Evolutionary conservation across 2,888 invertebrate genomes (phyloP).

Genomic region (Dryococelus australis): DNA sequence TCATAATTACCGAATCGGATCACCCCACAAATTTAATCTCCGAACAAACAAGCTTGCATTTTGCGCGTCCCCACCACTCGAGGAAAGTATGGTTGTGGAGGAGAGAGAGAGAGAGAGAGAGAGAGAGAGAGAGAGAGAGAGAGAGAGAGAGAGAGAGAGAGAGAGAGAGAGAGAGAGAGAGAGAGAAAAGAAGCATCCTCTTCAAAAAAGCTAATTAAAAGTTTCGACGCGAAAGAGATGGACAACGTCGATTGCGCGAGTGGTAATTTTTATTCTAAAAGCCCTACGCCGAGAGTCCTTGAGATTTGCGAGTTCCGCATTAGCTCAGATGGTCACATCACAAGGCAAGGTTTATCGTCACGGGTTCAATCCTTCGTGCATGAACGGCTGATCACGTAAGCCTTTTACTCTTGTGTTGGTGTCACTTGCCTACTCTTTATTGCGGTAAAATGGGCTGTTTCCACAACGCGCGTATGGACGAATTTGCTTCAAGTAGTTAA

Average conservation of each 20-base stretch:
- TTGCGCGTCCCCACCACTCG: neutral
- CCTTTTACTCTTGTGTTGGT: too few species aligned
- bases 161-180: neutral
- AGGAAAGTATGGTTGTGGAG: neutral
- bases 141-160: neutral
- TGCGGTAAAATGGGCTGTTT: too few species aligned
- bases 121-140: neutral
- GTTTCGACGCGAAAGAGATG: neutral
- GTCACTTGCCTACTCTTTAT: too few species aligned
- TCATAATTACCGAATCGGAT: neutral
- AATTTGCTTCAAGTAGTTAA: too few species aligned
- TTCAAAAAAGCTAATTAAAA: neutral
- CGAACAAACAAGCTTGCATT: neutral
- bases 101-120: too few species aligned
- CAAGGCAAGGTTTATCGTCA: too few species aligned
- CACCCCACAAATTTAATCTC: neutral
- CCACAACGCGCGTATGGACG: too few species aligned
- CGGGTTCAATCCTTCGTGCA: too few species aligned
- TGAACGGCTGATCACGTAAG: too few species aligned
- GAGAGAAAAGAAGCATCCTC: neutral
- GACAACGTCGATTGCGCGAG: neutral
- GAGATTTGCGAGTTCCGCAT: neutral
- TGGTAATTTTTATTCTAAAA: neutral
- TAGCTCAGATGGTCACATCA: neutral
- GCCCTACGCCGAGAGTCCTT: neutral